Evolutionary conservation across 2,113 vertebrate genomes (phyloP).

Genomic region (Raja brachyura): DNA sequence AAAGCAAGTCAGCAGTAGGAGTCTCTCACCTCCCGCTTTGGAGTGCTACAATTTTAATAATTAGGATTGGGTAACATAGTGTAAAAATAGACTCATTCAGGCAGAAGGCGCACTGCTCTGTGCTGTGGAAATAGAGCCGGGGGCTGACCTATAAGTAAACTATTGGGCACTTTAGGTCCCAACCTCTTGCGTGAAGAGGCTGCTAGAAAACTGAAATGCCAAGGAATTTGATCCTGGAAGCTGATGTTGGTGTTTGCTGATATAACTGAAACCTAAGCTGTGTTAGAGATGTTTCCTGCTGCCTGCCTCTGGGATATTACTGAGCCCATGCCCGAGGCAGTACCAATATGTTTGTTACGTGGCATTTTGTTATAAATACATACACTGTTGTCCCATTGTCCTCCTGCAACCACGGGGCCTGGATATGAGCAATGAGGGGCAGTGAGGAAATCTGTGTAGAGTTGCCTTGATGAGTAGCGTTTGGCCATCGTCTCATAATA

Average conservation of each 20-base stretch:
- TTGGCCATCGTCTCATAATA: too few relatives aligned
- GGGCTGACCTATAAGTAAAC: neutral
- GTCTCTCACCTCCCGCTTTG: neutral
- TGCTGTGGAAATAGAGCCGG: neutral
- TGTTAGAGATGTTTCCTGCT: neutral
- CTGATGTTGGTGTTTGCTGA: neutral
- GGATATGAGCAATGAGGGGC: too few relatives aligned
- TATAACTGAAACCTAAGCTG: neutral
- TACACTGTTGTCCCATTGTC: neutral
- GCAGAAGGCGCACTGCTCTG: neutral
- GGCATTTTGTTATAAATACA: too few relatives aligned
- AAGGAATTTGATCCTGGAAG: neutral
- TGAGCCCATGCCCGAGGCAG: neutral
- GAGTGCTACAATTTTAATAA: neutral
- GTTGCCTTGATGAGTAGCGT: too few relatives aligned
- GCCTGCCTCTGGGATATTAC: neutral
- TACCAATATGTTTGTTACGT: neutral
- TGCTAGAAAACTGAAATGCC: neutral
- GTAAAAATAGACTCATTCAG: neutral
- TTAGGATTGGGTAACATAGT: neutral
- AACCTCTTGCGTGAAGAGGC: neutral
- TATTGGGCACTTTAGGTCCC: neutral
- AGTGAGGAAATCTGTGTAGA: neutral
- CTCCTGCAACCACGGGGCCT: too few relatives aligned
- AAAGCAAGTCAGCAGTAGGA: neutral